Percentiles rank a stretch among this genome's conserved stretches.
phyloP scores from a whole-genome alignment of 92 coral and sea anemone genomes.

The Isaurus tuberculatus region DNA sequence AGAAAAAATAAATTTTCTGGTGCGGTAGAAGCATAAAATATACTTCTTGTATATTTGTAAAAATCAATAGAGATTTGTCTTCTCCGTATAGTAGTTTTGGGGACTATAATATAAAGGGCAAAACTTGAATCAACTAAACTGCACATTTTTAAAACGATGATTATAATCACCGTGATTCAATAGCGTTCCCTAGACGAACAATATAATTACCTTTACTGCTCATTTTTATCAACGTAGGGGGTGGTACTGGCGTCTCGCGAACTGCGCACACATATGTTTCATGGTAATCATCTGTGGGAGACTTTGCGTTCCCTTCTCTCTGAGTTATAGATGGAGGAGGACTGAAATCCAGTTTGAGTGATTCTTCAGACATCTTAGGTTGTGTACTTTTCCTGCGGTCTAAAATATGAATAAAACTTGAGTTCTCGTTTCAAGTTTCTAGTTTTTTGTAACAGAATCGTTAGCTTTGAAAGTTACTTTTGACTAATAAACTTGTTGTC shows the following conservation, averaged over 20 bases:
- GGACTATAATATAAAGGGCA: too few species aligned
- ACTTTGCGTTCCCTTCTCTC: background rate
- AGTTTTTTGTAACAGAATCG: too few species aligned
- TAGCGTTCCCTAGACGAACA: background rate
- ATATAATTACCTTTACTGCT: constrained; percentile 11
- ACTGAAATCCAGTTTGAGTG: constrained; percentile 7
- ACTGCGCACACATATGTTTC: constrained; percentile 71
- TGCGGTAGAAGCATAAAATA: too few species aligned
- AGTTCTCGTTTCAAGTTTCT: too few species aligned
- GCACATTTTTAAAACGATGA: background rate
- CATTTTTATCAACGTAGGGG: constrained; percentile 24
- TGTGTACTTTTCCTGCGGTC: background rate
- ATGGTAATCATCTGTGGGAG: constrained; percentile 52
- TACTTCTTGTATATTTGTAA: too few species aligned
- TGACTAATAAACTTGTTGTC: too few species aligned
- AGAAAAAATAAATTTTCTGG: too few species aligned
- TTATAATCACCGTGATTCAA: background rate
- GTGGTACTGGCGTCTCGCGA: constrained; percentile 49
- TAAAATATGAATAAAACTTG: background rate
- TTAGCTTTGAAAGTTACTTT: too few species aligned
- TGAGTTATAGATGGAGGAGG: background rate
- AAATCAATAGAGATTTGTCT: too few species aligned
- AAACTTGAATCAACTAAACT: too few species aligned
- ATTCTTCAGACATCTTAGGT: constrained; percentile 25
- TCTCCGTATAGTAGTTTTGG: too few species aligned